phyloP scores from a whole-genome alignment of 1,140 invertebrate species.

The Drosophila prosaltans region DNA sequence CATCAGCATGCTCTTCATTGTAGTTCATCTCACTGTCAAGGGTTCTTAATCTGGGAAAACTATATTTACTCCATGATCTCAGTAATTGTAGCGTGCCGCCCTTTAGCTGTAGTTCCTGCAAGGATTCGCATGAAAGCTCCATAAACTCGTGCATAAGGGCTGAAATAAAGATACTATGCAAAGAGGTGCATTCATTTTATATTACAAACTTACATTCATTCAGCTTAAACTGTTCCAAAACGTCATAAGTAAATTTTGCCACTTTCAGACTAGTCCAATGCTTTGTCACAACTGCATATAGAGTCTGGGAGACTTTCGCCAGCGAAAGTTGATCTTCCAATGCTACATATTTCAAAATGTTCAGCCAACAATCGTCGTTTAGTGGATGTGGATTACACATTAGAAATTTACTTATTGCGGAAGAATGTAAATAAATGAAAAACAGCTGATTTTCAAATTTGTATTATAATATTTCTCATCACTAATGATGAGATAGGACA shows the following conservation, averaged over 20 bases:
- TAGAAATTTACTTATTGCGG: not conserved
- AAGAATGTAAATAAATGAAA: not conserved
- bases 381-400: not conserved
- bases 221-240: slow-evolving; percentile 1
- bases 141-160: slow-evolving; percentile 35
- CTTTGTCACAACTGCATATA: not conserved
- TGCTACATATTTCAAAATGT: slow-evolving; percentile 36
- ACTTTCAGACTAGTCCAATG: not conserved
- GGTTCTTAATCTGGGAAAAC: slow-evolving; percentile 36
- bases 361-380: slow-evolving; percentile 47
- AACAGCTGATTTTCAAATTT: not conserved
- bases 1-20: slow-evolving; percentile 23
- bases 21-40: slow-evolving; percentile 27
- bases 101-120: slow-evolving; percentile 29
- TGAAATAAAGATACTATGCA: not conserved
- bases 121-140: slow-evolving; percentile 24
- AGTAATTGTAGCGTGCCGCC: slow-evolving; percentile 12
- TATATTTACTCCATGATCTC: slow-evolving; percentile 7
- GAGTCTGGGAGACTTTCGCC: not conserved
- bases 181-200: not conserved
- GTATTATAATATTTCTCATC: too few relatives aligned
- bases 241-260: not conserved
- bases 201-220: not conserved
- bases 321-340: slow-evolving; percentile 2
- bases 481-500: not conserved